These are phyloP conservation scores for Etheostoma cragini DNA, from an alignment of 2,113 vertebrate genomes.

Conservation along the genomic window DNA sequence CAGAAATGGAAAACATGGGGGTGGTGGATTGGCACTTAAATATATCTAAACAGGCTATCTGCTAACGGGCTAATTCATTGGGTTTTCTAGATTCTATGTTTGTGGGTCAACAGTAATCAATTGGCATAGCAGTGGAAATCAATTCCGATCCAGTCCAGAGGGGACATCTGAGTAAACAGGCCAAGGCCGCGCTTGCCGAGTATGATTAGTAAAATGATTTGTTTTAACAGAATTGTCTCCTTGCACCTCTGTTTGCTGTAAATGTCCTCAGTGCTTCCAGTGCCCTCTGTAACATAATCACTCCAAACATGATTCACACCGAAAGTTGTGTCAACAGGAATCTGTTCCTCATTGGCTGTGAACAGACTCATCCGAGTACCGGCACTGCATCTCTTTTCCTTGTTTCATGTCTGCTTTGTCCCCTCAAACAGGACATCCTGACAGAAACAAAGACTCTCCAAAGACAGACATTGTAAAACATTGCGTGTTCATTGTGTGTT, in stretches of 20 bases:
- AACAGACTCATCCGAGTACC: slow-evolving; percentile 34
- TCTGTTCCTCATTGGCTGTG: slow-evolving; percentile 55
- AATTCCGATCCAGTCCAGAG: slow-evolving; percentile 54
- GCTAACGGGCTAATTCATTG: slow-evolving; percentile 45
- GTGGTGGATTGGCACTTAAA: slow-evolving; percentile 28
- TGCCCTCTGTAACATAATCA: slow-evolving; percentile 15
- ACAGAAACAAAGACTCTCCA: slow-evolving; percentile 64
- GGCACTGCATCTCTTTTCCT: slow-evolving; percentile 51
- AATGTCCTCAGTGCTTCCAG: slow-evolving; percentile 8
- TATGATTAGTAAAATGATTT: slow-evolving; percentile 21
- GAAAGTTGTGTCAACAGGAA: slow-evolving; percentile 65
- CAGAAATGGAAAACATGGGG: slow-evolving; percentile 12
- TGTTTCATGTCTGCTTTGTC: slow-evolving; percentile 66
- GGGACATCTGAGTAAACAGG: slow-evolving; percentile 34
- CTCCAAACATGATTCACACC: slow-evolving; percentile 18
- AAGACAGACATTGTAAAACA: slow-evolving; percentile 37
- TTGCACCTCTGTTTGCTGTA: slow-evolving; percentile 20
- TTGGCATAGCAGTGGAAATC: slow-evolving; percentile 68
- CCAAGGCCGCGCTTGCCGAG: background rate
- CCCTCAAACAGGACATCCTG: slow-evolving; percentile 76
- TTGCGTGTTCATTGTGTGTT: background rate
- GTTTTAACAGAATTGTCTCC: background rate
- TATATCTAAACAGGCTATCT: slow-evolving; percentile 8
- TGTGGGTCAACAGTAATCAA: slow-evolving; percentile 78
- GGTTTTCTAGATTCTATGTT: slow-evolving; percentile 55